These are phyloP conservation scores for Octopus bimaculoides DNA, from an alignment of 1,140 invertebrate genomes.

Conservation along the genomic window DNA sequence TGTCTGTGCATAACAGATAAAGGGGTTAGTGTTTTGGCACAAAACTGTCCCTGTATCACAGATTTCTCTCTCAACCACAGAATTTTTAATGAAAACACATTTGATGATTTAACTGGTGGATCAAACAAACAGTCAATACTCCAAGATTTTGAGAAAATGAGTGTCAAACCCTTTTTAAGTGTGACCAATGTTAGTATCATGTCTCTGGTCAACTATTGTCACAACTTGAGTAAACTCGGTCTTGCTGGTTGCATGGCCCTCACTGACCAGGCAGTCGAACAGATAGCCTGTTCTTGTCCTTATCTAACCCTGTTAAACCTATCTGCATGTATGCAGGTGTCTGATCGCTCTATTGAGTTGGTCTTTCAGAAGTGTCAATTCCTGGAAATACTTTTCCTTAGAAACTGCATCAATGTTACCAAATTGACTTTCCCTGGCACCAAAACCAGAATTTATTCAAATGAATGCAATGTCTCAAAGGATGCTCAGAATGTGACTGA, in stretches of 20 bases:
- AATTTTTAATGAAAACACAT: not conserved
- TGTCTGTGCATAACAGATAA: not conserved
- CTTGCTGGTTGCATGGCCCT: not conserved
- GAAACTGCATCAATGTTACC: not conserved
- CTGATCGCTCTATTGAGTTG: not conserved
- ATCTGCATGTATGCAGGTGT: not conserved
- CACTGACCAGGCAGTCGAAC: not conserved
- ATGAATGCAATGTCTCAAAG: too few relatives aligned
- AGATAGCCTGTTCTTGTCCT: not conserved
- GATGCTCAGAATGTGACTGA: too few relatives aligned
- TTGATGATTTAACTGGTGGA: not conserved
- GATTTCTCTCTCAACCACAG: not conserved
- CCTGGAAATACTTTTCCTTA: not conserved
- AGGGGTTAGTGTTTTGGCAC: not conserved
- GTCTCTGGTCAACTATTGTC: not conserved
- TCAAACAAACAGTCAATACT: not conserved
- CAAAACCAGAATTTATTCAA: too few relatives aligned
- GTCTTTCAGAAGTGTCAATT: not conserved
- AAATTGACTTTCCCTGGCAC: not conserved
- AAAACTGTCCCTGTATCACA: not conserved
- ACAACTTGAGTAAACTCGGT: not conserved
- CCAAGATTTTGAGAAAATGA: not conserved
- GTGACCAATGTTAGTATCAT: not conserved
- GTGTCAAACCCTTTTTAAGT: not conserved
- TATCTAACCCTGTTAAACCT: slow-evolving; percentile 2